Conservation (phyloP, 2,113 vertebrate genomes). For the Deroptyus accipitrinus region DNA sequence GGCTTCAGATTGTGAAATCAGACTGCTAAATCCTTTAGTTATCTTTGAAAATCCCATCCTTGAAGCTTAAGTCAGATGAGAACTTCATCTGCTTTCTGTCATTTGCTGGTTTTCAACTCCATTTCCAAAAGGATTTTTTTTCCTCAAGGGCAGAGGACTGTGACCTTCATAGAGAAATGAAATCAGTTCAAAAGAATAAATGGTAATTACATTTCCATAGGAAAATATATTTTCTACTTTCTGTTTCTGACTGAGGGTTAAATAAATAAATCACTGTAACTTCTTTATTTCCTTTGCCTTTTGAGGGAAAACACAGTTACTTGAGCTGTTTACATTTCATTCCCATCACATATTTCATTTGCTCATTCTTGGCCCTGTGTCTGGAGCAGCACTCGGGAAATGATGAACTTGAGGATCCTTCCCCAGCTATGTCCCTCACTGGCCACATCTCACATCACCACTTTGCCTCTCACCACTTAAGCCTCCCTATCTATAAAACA, state of each 20-base stretch:
- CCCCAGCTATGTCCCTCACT: background rate
- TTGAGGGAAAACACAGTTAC: background rate
- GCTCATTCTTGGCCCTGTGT: background rate
- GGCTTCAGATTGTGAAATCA: slow-evolving; percentile 55
- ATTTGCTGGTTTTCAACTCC: slow-evolving; percentile 54
- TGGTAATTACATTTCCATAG: slow-evolving; percentile 40
- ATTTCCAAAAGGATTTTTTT: slow-evolving; percentile 43
- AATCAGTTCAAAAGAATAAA: slow-evolving; percentile 47
- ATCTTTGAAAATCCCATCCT: slow-evolving; percentile 64
- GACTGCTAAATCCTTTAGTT: slow-evolving; percentile 64
- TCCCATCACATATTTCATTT: background rate
- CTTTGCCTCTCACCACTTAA: background rate
- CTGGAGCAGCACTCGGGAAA: background rate
- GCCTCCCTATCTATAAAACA: background rate
- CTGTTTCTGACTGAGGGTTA: slow-evolving; percentile 13
- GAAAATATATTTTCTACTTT: slow-evolving; percentile 26
- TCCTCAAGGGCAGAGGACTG: background rate
- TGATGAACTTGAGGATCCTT: background rate
- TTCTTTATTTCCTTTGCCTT: slow-evolving; percentile 33
- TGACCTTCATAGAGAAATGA: slow-evolving; percentile 27
- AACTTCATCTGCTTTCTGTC: slow-evolving; percentile 55
- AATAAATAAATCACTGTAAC: background rate
- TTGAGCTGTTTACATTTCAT: background rate
- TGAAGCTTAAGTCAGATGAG: slow-evolving; percentile 61
- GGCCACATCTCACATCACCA: background rate